phyloP scores from a whole-genome alignment of 2,888 invertebrate species.

The Polymixis flavicincta region DNA sequence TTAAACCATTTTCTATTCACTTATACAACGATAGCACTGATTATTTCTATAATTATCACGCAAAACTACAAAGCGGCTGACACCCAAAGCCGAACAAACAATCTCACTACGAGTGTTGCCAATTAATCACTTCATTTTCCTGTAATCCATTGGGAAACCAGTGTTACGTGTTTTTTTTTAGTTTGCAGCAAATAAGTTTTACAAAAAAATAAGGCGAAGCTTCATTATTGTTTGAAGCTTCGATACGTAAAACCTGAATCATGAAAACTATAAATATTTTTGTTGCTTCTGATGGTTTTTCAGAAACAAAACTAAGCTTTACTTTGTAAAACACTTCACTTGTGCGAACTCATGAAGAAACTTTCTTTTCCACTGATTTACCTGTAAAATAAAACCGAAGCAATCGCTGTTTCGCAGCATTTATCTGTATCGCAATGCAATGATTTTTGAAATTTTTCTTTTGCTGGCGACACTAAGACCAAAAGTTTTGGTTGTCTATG shows the following conservation, averaged over 20 bases:
- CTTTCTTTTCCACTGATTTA: neutral
- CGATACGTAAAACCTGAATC: too few species aligned
- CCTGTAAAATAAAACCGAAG: neutral
- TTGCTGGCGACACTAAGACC: slow-evolving; percentile 11
- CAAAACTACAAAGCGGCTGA: slow-evolving; percentile 87
- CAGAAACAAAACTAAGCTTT: neutral
- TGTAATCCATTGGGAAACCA: neutral
- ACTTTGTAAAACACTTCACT: neutral
- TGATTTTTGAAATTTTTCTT: neutral
- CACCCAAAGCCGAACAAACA: slow-evolving; percentile 91
- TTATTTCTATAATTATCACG: slow-evolving; percentile 83
- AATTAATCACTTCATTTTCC: slow-evolving; percentile 32
- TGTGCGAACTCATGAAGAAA: too few species aligned
- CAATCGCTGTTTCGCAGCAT: neutral
- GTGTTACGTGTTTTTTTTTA: neutral
- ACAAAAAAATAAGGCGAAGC: too few species aligned
- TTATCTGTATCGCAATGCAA: neutral
- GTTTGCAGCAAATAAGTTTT: neutral
- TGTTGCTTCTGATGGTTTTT: neutral
- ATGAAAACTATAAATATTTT: neutral
- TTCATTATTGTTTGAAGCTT: too few species aligned
- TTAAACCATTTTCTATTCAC: slow-evolving; percentile 85
- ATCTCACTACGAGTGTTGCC: slow-evolving; percentile 79
- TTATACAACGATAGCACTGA: slow-evolving; percentile 78
- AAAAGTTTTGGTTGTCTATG: slow-evolving; percentile 9